Evolutionary conservation across 1,140 invertebrate genomes (phyloP), one percentile per base, ranked within the genome.

Genomic region (Lepidurus arcticus): DNA sequence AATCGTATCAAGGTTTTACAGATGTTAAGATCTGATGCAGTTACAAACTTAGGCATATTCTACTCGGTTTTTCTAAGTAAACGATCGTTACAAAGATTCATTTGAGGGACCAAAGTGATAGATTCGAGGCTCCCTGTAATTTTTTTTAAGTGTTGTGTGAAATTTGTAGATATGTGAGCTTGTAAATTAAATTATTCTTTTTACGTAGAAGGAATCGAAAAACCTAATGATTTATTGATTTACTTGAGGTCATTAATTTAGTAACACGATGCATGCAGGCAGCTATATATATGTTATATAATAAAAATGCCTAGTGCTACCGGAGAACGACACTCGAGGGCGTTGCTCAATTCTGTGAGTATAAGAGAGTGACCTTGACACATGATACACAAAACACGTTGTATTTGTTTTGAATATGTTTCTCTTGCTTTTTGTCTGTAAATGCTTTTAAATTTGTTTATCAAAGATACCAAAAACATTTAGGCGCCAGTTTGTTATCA

Each of bases 31-130:
- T 65, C 53, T 65, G n/a, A 65, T 65, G 53, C 53, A 65, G 21
- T 9, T 65, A 34, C 34, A 34, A 34, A 3, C 34, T 34, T 34
- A 34, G 34, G 34, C 34, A 34, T 34, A 34, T 34, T 34, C 34
- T 34, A 34, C 34, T 34, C 4, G 34, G 2, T 34, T 34, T 34
- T 34, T 34, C 34, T 4, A 34, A 34, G 3, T 34, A 34, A 34
- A 34, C 34, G 13, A 65, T 65, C 16, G 6, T 65, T 65, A 65
- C 16, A 65, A 65, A 65, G n/a, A 16, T 65, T 34, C 34, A 34
- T 34, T 34, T 34, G 34, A 65, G 53, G 53, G 53, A 65, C 53
- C 53, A 65, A 65, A 65, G 53, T 65, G 53, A 65, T 65, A 65
- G 16, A 65, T 65, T 65, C 16, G 53, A 65, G 53, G 53, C 21